Percentiles rank a stretch among this genome's conserved stretches.
Conservation (phyloP, 2,797 vertebrate genomes). For the Pangasius mekongensis region DNA sequence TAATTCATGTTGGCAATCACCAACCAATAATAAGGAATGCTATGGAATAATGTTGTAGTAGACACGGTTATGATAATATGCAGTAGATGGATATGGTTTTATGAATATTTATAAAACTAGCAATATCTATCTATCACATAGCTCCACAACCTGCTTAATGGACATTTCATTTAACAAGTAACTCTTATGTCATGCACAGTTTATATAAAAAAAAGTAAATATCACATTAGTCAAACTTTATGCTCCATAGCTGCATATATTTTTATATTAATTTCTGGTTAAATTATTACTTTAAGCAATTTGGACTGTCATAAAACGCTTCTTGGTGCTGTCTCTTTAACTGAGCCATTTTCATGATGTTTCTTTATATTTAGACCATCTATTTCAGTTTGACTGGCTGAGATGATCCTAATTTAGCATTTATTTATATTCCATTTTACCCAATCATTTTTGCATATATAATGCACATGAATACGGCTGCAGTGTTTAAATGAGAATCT, state of each 20-base stretch:
- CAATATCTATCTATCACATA: background rate
- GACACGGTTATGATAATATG: background rate
- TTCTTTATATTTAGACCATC: background rate
- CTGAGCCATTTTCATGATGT: background rate
- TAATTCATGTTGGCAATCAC: background rate
- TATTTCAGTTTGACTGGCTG: background rate
- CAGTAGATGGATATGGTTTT: background rate
- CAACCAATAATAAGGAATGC: background rate
- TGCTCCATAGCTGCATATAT: background rate
- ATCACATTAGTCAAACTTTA: background rate
- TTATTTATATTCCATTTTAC: background rate
- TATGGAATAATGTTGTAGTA: background rate
- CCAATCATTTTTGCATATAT: background rate
- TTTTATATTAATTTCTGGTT: background rate
- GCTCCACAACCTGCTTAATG: background rate
- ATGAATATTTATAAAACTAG: background rate
- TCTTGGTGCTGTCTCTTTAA: background rate
- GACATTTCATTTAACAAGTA: background rate
- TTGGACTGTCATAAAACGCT: background rate
- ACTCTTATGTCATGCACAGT: background rate
- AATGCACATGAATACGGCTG: background rate
- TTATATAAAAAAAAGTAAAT: background rate
- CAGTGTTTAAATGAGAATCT: background rate
- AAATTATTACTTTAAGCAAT: background rate
- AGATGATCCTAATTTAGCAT: background rate